Conservation (phyloP, 2,797 vertebrate species). For the Euphonia xanthogaster region DNA sequence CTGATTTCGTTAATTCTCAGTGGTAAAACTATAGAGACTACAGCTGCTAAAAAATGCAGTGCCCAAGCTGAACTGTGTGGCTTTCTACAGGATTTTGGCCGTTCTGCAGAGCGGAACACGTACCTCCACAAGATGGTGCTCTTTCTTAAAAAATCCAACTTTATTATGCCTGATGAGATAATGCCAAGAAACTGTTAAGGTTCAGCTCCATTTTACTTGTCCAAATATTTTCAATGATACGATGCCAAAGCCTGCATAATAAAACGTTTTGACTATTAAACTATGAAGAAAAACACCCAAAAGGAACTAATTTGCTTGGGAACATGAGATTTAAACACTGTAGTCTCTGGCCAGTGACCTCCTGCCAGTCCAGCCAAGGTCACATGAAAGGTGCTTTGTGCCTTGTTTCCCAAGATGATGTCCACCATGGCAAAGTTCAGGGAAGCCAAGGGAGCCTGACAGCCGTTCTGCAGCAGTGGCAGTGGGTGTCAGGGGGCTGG, state of each 20-base stretch:
- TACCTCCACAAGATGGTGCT: conserved; percentile 73
- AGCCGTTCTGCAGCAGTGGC: rapidly evolving
- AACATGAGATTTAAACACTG: neutral
- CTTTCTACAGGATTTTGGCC: neutral
- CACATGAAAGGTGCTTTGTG: neutral
- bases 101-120: neutral
- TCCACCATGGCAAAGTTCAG: neutral
- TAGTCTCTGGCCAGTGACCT: neutral
- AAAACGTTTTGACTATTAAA: neutral
- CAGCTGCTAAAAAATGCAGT: neutral
- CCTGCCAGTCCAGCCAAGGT: neutral
- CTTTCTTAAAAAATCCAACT: conserved; percentile 48
- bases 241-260: neutral
- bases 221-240: neutral
- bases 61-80: rapidly evolving
- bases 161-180: neutral
- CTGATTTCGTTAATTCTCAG: neutral
- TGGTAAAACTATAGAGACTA: neutral
- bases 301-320: neutral
- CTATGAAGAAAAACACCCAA: neutral
- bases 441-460: rapidly evolving
- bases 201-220: neutral
- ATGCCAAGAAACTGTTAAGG: neutral
- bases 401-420: neutral
- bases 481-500: neutral